Evolutionary conservation across 2,888 invertebrate genomes (phyloP).

Genomic region (Lamproptera curius): DNA sequence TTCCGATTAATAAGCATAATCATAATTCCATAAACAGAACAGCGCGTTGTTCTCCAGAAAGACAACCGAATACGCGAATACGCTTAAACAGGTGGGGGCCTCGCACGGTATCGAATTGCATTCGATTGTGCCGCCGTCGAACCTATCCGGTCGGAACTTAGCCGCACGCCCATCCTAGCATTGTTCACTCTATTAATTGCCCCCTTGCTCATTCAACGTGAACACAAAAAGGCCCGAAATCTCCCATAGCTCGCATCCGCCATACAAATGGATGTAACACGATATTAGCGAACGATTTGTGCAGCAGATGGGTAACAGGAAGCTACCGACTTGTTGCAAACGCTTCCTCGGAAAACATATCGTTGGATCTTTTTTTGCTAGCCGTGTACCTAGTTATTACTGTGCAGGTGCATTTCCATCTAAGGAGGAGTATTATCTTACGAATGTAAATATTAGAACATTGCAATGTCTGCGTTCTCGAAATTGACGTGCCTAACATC

Average conservation of each 20-base stretch:
- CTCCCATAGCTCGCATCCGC: constrained; percentile 61
- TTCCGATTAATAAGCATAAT: no score
- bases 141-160: constrained; percentile 75
- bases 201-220: constrained; percentile 70
- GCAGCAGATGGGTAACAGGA: constrained; percentile 73
- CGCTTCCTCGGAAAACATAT: constrained; percentile 42
- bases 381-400: constrained; percentile 47
- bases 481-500: constrained; percentile 5
- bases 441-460: constrained; percentile 35
- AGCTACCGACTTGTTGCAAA: constrained; percentile 66
- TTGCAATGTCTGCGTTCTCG: constrained; percentile 24
- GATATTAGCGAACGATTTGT: constrained; percentile 69
- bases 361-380: constrained; percentile 46
- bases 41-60: not conserved
- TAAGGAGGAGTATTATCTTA: constrained; percentile 36
- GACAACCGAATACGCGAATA: not conserved
- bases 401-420: constrained; percentile 35
- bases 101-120: constrained; percentile 57
- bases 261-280: constrained; percentile 55
- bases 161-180: constrained; percentile 57
- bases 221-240: constrained; percentile 55
- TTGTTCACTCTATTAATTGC: constrained; percentile 70
- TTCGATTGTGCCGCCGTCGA: constrained; percentile 57
- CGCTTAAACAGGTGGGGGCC: constrained; percentile 56
- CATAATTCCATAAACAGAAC: no score